Conservation (phyloP, 2,888 invertebrate species). For the Ptychoptera albimana region DNA sequence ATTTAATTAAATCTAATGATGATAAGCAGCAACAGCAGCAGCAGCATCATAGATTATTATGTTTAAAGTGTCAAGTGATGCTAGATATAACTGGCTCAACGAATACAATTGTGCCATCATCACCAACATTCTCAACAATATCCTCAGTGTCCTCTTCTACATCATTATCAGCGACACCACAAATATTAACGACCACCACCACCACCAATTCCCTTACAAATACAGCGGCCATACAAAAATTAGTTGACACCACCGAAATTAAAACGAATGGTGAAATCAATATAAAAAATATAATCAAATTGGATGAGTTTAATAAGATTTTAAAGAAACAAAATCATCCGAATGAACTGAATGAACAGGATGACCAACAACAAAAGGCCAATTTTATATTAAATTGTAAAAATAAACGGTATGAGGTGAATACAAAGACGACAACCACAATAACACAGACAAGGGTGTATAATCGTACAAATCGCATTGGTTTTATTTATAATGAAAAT, state of each 20-base stretch:
- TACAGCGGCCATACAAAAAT: not conserved
- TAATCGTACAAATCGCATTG: conserved; percentile 18
- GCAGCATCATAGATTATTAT: too few species aligned
- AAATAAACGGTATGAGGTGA: conserved; percentile 1
- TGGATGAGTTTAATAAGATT: too few species aligned
- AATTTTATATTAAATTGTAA: not conserved
- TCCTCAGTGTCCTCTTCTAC: conserved; percentile 10
- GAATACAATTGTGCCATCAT: conserved; percentile 8
- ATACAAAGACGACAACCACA: conserved; percentile 18
- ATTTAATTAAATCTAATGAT: too few species aligned
- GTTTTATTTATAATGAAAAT: conserved; percentile 18
- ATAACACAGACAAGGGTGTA: conserved; percentile 19
- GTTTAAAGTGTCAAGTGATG: too few species aligned
- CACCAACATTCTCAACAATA: conserved; percentile 10
- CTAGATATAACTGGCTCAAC: not conserved
- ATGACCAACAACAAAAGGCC: too few species aligned
- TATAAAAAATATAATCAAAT: too few species aligned
- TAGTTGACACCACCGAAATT: too few species aligned
- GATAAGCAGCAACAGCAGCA: too few species aligned
- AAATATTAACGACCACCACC: not conserved
- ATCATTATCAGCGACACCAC: not conserved
- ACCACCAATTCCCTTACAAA: too few species aligned
- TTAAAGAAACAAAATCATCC: too few species aligned
- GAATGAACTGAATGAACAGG: too few species aligned
- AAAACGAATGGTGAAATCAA: too few species aligned